phyloP scores from a whole-genome alignment of 2,888 invertebrate genomes.

The Chrysolina americana region DNA sequence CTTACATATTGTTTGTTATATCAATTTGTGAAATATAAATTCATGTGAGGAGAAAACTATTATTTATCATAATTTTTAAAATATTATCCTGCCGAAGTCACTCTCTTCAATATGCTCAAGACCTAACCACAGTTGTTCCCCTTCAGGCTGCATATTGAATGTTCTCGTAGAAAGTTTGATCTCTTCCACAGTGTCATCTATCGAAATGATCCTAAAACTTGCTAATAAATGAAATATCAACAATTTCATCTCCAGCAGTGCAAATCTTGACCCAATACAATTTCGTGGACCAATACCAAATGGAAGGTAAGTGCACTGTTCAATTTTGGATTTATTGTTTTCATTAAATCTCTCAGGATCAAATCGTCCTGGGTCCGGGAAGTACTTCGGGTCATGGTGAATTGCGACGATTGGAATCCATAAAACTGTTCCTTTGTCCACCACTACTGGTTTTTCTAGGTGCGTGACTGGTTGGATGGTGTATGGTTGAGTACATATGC shows the following conservation, averaged over 20 bases:
- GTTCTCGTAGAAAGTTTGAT: slow-evolving; percentile 51
- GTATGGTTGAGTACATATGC: slow-evolving; percentile 71
- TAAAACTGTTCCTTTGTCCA: slow-evolving; percentile 60
- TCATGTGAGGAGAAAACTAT: no score
- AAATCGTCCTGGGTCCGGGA: slow-evolving; percentile 69
- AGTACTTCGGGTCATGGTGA: slow-evolving; percentile 69
- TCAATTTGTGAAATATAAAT: no score
- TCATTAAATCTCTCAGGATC: slow-evolving; percentile 67
- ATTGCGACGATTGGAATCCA: slow-evolving; percentile 65
- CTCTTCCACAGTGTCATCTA: slow-evolving; percentile 60
- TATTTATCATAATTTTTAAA: no score
- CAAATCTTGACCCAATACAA: slow-evolving; percentile 70
- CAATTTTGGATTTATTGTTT: slow-evolving; percentile 66
- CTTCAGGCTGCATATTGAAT: slow-evolving; percentile 52
- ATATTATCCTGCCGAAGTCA: neutral
- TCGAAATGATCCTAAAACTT: slow-evolving; percentile 60
- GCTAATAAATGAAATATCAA: slow-evolving; percentile 58
- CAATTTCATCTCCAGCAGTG: slow-evolving; percentile 62
- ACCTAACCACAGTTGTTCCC: slow-evolving; percentile 57
- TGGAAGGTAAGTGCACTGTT: slow-evolving; percentile 71
- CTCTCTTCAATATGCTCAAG: slow-evolving; percentile 34
- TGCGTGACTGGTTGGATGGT: slow-evolving; percentile 58
- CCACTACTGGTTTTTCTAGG: slow-evolving; percentile 53
- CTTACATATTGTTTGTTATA: no score
- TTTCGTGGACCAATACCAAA: slow-evolving; percentile 73